Base-by-base conservation (phyloP, 2,797 vertebrate species). In the Typhlichthys eigenmanni region DNA sequence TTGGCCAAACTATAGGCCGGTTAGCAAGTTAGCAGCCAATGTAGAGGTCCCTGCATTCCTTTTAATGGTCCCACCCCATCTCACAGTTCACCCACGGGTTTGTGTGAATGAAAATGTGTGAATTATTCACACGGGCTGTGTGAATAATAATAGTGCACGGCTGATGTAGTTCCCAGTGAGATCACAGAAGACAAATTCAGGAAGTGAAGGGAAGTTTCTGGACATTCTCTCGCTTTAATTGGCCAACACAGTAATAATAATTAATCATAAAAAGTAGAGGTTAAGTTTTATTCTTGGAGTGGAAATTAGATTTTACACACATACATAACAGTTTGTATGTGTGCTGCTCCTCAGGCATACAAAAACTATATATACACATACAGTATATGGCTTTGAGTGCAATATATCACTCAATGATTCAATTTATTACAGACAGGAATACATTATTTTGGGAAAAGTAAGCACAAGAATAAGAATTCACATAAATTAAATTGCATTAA, bases 401-500 rank as follows among this genome's bases (percentile, higher is more conserved):
- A 43, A 6, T 43, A 43, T 43, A 9, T 43, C 38, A 43, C 38
- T 43, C 38, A 43, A 43, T 9, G 38, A 43, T 43, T 43, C 38
- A 2, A 43, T 43, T 43, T 43, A 43, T 43, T 43, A 43, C 38
- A 43, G 38, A 43, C 38, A 43, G 38, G 38, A 43, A 43, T 43
- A 43, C 38, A 43, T 43, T 43, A 43, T 43, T 43, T 43, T 43
- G 38, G 38, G 8, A 7, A 43, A 43, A 43, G 9, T 43, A 43
- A 43, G 38, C 38, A 43, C 38, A 43, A 43, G 38, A 43, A 43
- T 43, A 6, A 43, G 38, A 43, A 43, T 43, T 43, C 38, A 58
- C 72, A 50, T 62, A 43, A 62, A 54, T 56, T 55, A 64, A 45
- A 60, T 74, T 29, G 24, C 24, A 29, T 29, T 51, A 64, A 47